Evolutionary conservation across 2,888 invertebrate genomes (phyloP).

Genomic region (Hypsopygia costalis): DNA sequence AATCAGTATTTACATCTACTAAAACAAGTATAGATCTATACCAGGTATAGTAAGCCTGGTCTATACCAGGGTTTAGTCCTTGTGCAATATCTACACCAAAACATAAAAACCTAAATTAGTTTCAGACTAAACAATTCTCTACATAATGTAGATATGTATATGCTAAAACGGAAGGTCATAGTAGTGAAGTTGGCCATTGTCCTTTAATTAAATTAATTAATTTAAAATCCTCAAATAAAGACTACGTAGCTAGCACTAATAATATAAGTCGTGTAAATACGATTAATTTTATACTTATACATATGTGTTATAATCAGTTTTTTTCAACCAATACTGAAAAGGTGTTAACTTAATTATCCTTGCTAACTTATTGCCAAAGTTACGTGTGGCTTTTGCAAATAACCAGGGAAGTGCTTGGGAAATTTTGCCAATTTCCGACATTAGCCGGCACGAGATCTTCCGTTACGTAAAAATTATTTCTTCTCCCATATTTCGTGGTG

Average conservation of each 20-base stretch:
- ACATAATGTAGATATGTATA: too few species aligned
- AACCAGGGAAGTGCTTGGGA: slow-evolving; percentile 24
- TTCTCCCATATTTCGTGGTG: slow-evolving; percentile 24
- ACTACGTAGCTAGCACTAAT: slow-evolving; percentile 67
- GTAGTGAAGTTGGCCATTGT: neutral
- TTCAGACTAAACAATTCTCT: too few species aligned
- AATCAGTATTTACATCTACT: too few species aligned
- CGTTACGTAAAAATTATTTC: slow-evolving; percentile 37
- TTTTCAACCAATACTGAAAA: slow-evolving; percentile 70
- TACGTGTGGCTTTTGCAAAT: slow-evolving; percentile 45
- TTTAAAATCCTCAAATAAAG: slow-evolving; percentile 36
- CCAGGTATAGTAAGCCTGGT: too few species aligned
- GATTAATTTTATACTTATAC: slow-evolving; percentile 62
- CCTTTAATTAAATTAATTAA: neutral
- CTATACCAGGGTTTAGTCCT: too few species aligned
- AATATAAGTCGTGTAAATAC: slow-evolving; percentile 65
- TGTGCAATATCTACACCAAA: too few species aligned
- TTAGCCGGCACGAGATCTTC: slow-evolving; percentile 42
- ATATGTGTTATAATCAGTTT: slow-evolving; percentile 60
- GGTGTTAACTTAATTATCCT: slow-evolving; percentile 61
- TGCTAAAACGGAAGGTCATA: neutral
- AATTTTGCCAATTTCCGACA: slow-evolving; percentile 33
- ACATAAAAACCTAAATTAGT: too few species aligned
- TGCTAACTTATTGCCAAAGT: slow-evolving; percentile 70
- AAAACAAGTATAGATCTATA: too few species aligned